These are phyloP conservation scores for Thalassoma bifasciatum DNA, from an alignment of 2,113 vertebrate genomes.

Conservation along the genomic window DNA sequence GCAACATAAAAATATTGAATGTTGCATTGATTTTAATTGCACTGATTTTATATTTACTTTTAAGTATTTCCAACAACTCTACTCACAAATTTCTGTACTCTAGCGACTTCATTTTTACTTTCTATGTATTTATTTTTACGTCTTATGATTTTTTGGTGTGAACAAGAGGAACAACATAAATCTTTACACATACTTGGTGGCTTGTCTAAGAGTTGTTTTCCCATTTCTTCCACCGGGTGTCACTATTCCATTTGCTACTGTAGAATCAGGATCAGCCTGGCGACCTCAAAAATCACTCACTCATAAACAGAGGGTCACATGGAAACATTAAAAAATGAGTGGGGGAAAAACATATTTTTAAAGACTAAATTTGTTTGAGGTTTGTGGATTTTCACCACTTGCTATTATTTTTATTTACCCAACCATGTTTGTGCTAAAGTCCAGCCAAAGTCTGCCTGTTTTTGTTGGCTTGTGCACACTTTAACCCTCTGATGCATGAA, in stretches of 20 bases:
- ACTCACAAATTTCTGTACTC: no score
- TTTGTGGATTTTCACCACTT: background rate
- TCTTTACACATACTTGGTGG: no score
- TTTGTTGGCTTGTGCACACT: background rate
- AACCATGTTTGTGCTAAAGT: background rate
- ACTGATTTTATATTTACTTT: background rate
- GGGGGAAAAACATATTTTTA: background rate
- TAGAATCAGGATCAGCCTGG: background rate
- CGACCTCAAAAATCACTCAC: background rate
- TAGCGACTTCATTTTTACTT: no score
- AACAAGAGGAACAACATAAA: no score
- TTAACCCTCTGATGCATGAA: no score
- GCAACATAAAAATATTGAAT: no score
- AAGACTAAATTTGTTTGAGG: background rate
- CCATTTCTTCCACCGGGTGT: constrained; percentile 30
- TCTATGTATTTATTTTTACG: background rate
- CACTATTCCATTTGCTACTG: constrained; percentile 3
- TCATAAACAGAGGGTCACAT: background rate
- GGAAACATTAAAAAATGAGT: background rate
- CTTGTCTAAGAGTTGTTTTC: background rate
- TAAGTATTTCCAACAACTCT: no score
- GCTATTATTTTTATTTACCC: background rate
- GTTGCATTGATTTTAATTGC: background rate
- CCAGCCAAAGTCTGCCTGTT: background rate
- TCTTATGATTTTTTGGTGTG: no score